Evolutionary conservation across 2,888 invertebrate species (phyloP).

Genomic region (Oxyscelio sp.): DNA sequence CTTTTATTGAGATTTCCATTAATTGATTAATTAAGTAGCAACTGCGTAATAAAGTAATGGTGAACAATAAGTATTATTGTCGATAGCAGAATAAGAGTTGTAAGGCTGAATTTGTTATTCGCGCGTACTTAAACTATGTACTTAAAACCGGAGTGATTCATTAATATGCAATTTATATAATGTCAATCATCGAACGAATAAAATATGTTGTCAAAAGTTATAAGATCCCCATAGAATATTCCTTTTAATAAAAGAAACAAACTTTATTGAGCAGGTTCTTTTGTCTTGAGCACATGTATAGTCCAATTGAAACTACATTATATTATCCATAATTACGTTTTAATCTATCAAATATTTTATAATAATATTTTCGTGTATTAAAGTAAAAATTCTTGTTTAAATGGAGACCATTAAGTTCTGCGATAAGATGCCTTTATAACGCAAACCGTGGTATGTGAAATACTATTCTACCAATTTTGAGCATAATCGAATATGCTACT

Average conservation of each 20-base stretch:
- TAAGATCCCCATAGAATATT: slow-evolving; percentile 34
- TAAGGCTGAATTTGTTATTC: slow-evolving; percentile 82
- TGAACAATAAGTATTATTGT: slow-evolving; percentile 73
- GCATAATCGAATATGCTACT: background rate
- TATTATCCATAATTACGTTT: too few species aligned
- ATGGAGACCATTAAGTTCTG: background rate
- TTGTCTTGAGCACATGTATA: too few species aligned
- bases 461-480: background rate
- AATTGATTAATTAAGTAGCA: slow-evolving; percentile 42
- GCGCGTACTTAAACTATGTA: slow-evolving; percentile 73
- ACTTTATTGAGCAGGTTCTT: background rate
- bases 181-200: slow-evolving; percentile 36
- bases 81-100: slow-evolving; percentile 80
- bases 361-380: background rate
- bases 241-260: slow-evolving; percentile 28
- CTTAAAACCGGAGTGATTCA: slow-evolving; percentile 64
- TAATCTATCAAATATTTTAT: too few species aligned
- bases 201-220: slow-evolving; percentile 35
- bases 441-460: background rate
- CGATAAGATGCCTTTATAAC: slow-evolving; percentile 34
- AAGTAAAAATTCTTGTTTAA: background rate
- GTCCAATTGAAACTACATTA: too few species aligned
- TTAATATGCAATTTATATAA: slow-evolving; percentile 45
- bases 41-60: slow-evolving; percentile 43
- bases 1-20: slow-evolving; percentile 49